These are phyloP conservation scores for Prietella phreatophila DNA, from an alignment of 2,113 vertebrate genomes.

Conservation along the genomic window DNA sequence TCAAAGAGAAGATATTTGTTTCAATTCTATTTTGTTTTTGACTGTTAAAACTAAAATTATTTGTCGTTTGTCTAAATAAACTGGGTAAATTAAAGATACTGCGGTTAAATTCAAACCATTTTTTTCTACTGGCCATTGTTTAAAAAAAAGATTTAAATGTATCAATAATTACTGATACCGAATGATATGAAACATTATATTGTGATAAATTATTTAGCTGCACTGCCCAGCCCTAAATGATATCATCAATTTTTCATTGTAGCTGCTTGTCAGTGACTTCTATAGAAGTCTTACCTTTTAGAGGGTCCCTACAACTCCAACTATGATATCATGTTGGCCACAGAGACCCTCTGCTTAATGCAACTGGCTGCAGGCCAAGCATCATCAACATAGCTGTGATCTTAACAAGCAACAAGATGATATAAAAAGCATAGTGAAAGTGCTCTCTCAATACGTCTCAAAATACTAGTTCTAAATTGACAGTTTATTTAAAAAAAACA, in stretches of 20 bases:
- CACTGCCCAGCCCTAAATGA: neutral
- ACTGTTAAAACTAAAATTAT: too few species aligned
- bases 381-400: conserved; percentile 44
- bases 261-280: conserved; percentile 12
- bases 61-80: too few species aligned
- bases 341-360: conserved; percentile 22
- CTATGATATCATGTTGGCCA: conserved; percentile 46
- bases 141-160: too few species aligned
- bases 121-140: too few species aligned
- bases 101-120: too few species aligned
- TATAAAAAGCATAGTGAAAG: conserved; percentile 23
- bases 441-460: neutral
- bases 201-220: too few species aligned
- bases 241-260: neutral
- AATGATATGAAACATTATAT: too few species aligned
- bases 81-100: too few species aligned
- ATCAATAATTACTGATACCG: too few species aligned
- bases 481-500: neutral
- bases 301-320: conserved; percentile 11
- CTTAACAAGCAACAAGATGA: conserved; percentile 31
- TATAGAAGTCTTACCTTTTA: conserved; percentile 16
- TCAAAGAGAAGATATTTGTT: too few species aligned
- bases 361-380: conserved; percentile 33
- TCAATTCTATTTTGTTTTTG: too few species aligned
- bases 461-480: neutral